Evolutionary conservation across 2,888 invertebrate genomes (phyloP).

Genomic region (Epinotia demarniana): DNA sequence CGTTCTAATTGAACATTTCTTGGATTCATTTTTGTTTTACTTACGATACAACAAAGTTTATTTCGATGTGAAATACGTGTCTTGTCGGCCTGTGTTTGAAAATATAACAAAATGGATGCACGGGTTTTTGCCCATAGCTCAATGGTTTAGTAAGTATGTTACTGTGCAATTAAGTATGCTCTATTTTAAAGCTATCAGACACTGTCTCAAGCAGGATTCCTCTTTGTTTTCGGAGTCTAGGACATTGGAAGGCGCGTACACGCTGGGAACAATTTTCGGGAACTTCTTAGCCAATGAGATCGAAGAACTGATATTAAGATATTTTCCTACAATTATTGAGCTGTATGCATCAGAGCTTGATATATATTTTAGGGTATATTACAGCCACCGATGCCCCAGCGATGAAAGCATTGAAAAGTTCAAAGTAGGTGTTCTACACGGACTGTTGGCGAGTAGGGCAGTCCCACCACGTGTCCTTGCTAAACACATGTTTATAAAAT

Average conservation of each 20-base stretch:
- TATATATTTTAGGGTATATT: conserved; percentile 48
- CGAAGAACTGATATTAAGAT: conserved; percentile 53
- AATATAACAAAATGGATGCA: conserved; percentile 56
- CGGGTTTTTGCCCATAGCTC: conserved; percentile 58
- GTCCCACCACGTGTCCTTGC: not conserved
- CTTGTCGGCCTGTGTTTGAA: conserved; percentile 60
- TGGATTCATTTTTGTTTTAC: conserved; percentile 51
- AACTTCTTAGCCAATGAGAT: conserved; percentile 60
- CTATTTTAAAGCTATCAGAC: conserved; percentile 20
- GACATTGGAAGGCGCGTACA: conserved; percentile 32
- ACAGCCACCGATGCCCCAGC: not conserved
- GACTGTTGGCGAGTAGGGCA: not conserved
- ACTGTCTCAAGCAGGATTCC: conserved; percentile 13
- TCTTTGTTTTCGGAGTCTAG: conserved; percentile 27
- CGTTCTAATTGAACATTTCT: not conserved
- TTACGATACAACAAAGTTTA: conserved; percentile 61
- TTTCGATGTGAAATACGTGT: conserved; percentile 55
- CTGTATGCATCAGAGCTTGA: conserved; percentile 54
- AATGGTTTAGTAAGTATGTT: conserved; percentile 60
- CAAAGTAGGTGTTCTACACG: conserved; percentile 1
- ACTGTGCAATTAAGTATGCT: conserved; percentile 43
- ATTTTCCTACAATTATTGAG: conserved; percentile 60
- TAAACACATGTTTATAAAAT: not conserved
- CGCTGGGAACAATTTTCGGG: conserved; percentile 34
- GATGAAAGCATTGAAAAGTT: conserved; percentile 12